Percentiles rank a stretch among this genome's conserved stretches.
Conservation (phyloP, 1,140 invertebrate species). For the Anastrepha ludens region DNA sequence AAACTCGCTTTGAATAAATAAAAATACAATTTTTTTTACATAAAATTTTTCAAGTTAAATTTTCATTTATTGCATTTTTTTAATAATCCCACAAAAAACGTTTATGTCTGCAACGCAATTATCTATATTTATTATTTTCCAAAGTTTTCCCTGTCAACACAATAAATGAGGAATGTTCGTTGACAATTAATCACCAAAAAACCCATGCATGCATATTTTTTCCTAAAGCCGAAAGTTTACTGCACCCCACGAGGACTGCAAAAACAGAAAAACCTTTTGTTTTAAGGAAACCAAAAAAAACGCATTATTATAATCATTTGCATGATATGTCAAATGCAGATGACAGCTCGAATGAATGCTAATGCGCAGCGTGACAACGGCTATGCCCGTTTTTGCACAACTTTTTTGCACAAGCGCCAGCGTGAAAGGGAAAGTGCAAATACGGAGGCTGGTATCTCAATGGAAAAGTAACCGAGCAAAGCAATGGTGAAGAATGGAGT, state of each 20-base stretch:
- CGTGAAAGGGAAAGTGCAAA: conserved; percentile 23
- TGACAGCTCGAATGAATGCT: neutral
- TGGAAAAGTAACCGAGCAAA: too few relatives aligned
- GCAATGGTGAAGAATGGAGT: too few relatives aligned
- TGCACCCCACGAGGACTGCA: neutral
- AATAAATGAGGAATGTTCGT: neutral
- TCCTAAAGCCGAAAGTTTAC: neutral
- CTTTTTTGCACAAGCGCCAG: neutral
- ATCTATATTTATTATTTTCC: neutral
- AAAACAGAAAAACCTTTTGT: neutral
- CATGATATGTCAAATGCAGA: conserved; percentile 4
- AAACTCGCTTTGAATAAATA: too few relatives aligned
- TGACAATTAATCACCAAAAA: neutral
- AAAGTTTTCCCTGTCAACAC: neutral
- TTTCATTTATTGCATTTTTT: too few relatives aligned
- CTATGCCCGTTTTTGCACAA: too few relatives aligned
- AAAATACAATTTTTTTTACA: too few relatives aligned
- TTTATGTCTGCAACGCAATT: neutral
- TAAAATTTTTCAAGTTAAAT: too few relatives aligned
- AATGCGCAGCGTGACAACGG: neutral
- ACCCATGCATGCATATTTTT: neutral
- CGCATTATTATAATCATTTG: neutral
- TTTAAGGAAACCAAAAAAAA: neutral
- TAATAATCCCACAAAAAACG: too few relatives aligned
- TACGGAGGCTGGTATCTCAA: neutral